Evolutionary conservation across 1,140 invertebrate species (phyloP), one percentile per base, ranked within the genome.

Genomic region (Diabrotica virgifera): DNA sequence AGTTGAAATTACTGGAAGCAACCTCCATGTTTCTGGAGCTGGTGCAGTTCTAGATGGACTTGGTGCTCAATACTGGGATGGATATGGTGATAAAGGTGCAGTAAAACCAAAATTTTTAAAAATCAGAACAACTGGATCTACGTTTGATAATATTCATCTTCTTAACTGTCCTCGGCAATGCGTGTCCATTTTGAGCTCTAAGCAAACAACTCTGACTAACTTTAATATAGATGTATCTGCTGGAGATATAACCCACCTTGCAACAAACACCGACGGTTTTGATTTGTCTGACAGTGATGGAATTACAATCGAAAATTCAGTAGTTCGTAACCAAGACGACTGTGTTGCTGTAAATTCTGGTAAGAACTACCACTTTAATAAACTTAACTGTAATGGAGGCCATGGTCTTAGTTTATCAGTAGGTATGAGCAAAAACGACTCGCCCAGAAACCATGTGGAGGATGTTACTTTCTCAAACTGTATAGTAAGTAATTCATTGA

Each of bases 351-450:
- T 63, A 0, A 63, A 63, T 36, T 52, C 14, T 62, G 67, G 67
- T 63, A 54, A 13, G 9, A 69, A 66, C 38, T 51, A 66, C 6
- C n/a, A 14, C 14, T 50, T 69, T 5, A 36, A 6, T n/a, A 61
- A 63, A 11, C n/a, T 69, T 24, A 7, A 52, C 38, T 69, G 67
- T 52, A 24, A 40, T 50, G 67, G 67, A 51, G 57, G 67, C 24
- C 67, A 69, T 52, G 67, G 67, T n/a, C 58, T 69, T 5, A 69
- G 67, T 52, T 12, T 69, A 9, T 69, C 59, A 50, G 46, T 52
- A 24, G 46, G 59, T 36, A 61, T 52, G 24, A 51, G 50, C 24
- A 7, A 36, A 11, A 40, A 52, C 51, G 59, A 61, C 12, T 24
- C 52, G 8, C 12, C 36, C 35, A 58, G 38, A 37, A 69, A 69